Evolutionary conservation across 2,113 vertebrate species (phyloP), one percentile per base, ranked within the genome.

Genomic region (Bufo gargarizans): DNA sequence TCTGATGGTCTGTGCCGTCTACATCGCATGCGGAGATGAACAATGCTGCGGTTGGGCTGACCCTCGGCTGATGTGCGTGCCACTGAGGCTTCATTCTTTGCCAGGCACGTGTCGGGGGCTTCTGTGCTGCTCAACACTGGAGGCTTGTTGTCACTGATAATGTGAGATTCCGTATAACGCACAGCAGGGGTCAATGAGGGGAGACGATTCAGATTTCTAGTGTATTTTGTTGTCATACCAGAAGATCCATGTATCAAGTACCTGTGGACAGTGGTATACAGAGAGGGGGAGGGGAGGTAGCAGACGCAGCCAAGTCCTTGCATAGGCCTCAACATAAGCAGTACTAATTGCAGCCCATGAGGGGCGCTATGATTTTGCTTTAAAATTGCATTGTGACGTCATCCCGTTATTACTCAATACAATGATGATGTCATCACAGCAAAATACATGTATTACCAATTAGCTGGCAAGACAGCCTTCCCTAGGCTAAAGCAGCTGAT

Each of bases 61-160:
- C 16, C 53, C 22, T 45, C 45, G 33, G 87, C 71, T 47, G 47
- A 22, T n/a, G 74, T 74, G 56, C 67, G 72, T 76, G 87, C 87
- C 74, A 59, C n/a, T 45, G 72, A 61, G 72, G 22, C 58, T 20
- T 79, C 77, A 71, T 71, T 80, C 67, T 87, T 80, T 20, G 56
- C 20, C 81, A 14, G 61, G 43, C 81, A 53, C 49, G 81, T 22
- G 61, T 83, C 81, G 22, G 72, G 17, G 72, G 47, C 43, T 47
- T 76, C 45, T 50, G 4, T 13, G 33, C 45, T 11, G 72, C 45
- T 49, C 72, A 76, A 76, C 72, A 76, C 72, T 76, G 72, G 72
- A 20, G 72, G 47, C 72, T 76, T 76, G 72, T 76, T 76, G 47
- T 49, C 47, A 20, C 71, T 76, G 72, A 72, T 14, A 71, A 4